A percentile compares a stretch with the other conserved stretches of the same genome.
Evolutionary conservation across 2,888 invertebrate species (phyloP).

Genomic region (Spodoptera exigua): DNA sequence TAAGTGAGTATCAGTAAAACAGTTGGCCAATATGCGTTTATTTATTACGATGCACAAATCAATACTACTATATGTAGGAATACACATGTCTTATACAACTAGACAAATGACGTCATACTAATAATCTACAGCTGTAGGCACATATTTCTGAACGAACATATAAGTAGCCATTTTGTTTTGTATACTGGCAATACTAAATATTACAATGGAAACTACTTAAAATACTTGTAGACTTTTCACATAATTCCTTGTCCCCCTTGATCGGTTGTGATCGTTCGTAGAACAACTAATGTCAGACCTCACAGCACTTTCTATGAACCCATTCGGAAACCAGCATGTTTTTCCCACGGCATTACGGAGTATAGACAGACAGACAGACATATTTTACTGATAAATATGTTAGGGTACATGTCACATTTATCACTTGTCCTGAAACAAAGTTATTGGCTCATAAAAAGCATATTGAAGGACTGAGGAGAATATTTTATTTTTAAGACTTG

Average conservation of each 20-base stretch:
- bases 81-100: no score
- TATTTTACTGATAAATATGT: conserved; percentile 39
- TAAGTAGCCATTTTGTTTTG: no score
- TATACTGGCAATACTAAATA: no score
- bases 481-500: conserved; percentile 1
- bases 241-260: conserved; percentile 7
- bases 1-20: no score
- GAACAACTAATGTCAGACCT: conserved; percentile 34
- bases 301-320: conserved; percentile 41
- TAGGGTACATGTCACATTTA: conserved; percentile 25
- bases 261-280: conserved; percentile 27
- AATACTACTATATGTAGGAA: no score
- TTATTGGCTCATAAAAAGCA: background rate
- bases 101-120: no score
- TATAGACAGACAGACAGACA: conserved; percentile 1
- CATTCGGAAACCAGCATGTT: conserved; percentile 25
- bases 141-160: no score
- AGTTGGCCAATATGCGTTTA: no score
- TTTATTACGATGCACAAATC: no score
- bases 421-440: conserved; percentile 13
- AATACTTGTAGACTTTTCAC: conserved; percentile 4
- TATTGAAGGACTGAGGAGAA: background rate
- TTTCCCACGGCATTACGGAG: conserved; percentile 40
- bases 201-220: background rate
- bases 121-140: no score